A percentile compares a stretch with the other conserved stretches of the same genome.
phyloP scores from a whole-genome alignment of 2,888 invertebrate genomes.

The Agriopis aurantiaria region DNA sequence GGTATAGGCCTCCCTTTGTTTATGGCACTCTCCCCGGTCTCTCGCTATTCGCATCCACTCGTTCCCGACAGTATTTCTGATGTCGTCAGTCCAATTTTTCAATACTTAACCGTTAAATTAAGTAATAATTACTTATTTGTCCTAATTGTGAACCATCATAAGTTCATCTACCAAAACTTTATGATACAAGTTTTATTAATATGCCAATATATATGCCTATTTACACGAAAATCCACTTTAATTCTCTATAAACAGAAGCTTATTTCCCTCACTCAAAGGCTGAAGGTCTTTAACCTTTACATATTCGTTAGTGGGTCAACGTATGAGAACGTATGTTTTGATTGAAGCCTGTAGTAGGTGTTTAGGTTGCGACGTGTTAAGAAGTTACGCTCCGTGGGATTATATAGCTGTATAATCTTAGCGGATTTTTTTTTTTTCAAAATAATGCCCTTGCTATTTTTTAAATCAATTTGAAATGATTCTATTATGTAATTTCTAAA shows the following conservation, averaged over 20 bases:
- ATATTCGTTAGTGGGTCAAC: conserved; percentile 70
- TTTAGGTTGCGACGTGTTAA: conserved; percentile 56
- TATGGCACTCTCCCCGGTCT: too few relatives aligned
- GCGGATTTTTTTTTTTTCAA: conserved; percentile 15
- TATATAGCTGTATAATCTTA: conserved; percentile 26
- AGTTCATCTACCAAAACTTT: conserved; percentile 14
- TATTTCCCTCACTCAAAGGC: conserved; percentile 44
- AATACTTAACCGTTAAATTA: too few relatives aligned
- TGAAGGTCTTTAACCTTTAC: conserved; percentile 73
- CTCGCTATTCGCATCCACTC: too few relatives aligned
- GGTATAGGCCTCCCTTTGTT: too few relatives aligned
- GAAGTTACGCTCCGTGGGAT: conserved; percentile 15
- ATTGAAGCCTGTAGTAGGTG: conserved; percentile 58
- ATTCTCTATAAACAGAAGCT: conserved; percentile 43
- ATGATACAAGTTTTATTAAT: conserved; percentile 29
- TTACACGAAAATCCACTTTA: conserved; percentile 45
- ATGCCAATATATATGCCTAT: conserved; percentile 21
- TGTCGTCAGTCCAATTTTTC: too few relatives aligned
- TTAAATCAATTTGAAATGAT: too few relatives aligned
- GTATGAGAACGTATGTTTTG: conserved; percentile 67
- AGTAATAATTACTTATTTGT: too few relatives aligned
- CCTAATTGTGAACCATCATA: conserved; percentile 10
- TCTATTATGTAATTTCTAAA: not conserved
- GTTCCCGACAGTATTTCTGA: too few relatives aligned
- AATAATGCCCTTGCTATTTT: not conserved